Conservation (phyloP, 1,140 invertebrate species). For the Zophobas morio region DNA sequence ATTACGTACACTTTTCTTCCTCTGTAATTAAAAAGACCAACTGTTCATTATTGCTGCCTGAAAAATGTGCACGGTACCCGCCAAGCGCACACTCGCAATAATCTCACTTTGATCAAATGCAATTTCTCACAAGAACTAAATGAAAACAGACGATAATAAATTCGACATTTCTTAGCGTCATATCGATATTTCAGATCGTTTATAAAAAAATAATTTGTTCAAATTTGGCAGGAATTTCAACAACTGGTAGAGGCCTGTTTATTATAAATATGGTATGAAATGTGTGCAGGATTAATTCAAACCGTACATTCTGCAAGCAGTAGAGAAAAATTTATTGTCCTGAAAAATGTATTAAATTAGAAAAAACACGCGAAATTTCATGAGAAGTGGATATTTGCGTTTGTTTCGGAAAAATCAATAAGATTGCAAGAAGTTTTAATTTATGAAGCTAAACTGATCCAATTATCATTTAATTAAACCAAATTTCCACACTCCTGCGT, state of each 20-base stretch:
- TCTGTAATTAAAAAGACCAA: slow-evolving; percentile 55
- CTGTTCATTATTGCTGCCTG: slow-evolving; percentile 53
- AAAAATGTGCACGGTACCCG: slow-evolving; percentile 43
- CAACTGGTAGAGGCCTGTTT: background rate
- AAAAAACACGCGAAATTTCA: slow-evolving; percentile 46
- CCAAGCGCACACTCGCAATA: slow-evolving; percentile 38
- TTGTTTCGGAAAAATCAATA: slow-evolving; percentile 20
- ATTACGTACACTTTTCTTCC: slow-evolving; percentile 56
- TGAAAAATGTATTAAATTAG: slow-evolving; percentile 21
- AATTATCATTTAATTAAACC: slow-evolving; percentile 15
- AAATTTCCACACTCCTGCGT: no score
- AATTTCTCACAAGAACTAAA: slow-evolving; percentile 11
- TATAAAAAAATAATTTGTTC: no score
- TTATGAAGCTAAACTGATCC: slow-evolving; percentile 11
- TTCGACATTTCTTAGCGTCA: background rate
- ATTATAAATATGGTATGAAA: background rate
- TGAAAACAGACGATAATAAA: background rate
- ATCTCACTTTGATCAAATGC: slow-evolving; percentile 30
- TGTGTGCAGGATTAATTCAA: slow-evolving; percentile 36
- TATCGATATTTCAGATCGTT: no score
- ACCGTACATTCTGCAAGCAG: background rate
- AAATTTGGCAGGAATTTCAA: background rate
- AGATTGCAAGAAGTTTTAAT: slow-evolving; percentile 3
- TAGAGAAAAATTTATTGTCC: slow-evolving; percentile 18
- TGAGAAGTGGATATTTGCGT: slow-evolving; percentile 20